Base-by-base conservation (phyloP, 1,140 invertebrate species). In the Adoxophyes honmai region DNA sequence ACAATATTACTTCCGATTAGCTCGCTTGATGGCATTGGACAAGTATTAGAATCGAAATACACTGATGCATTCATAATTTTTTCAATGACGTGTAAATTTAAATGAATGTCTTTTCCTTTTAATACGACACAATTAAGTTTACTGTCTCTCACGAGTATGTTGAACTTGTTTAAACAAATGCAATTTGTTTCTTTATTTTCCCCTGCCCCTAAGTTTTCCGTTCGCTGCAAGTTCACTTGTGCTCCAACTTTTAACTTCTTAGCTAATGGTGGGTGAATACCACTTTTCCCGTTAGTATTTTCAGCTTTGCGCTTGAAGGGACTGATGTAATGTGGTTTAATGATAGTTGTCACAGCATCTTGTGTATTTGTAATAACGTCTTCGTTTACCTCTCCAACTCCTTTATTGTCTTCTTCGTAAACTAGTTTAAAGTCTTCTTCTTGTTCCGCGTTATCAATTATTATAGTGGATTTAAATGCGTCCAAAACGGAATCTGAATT, bases 361-460 rank as follows among this genome's bases (percentile, higher is more conserved):
- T 77, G 72, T 7, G 75, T 75, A 52, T 67, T 64, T 21, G 61
- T 36, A 54, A 74, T 70, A 65, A 73, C 65, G 52, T 68, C 59
- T 44, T 71, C 68, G 8, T 55, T 34, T 51, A 58, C 51, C 52
- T 57, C 57, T 62, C 44, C 15, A 34, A 21, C 48, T 1, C 52
- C 34, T 52, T 71, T 66, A 54, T 68, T 72, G 37, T 86, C 79
- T 37, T 80, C 79, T 42, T 82, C 78, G 60, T 84, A 84, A 55
- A 82, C 58, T 65, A 86, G 59, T 72, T 81, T 85, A 13, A 86
- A 80, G 55, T 87, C 65, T 63, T 86, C 74, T 52, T 79, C 78
- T 5, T 75, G 76, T 36, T 76, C 74, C 21, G 67, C 62, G 9
- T 80, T 72, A 28, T 28, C 21, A 28, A 28, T 28, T 64, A 75